Base-by-base conservation (phyloP, 2,797 vertebrate genomes). In the Rhynchonycteris naso region DNA sequence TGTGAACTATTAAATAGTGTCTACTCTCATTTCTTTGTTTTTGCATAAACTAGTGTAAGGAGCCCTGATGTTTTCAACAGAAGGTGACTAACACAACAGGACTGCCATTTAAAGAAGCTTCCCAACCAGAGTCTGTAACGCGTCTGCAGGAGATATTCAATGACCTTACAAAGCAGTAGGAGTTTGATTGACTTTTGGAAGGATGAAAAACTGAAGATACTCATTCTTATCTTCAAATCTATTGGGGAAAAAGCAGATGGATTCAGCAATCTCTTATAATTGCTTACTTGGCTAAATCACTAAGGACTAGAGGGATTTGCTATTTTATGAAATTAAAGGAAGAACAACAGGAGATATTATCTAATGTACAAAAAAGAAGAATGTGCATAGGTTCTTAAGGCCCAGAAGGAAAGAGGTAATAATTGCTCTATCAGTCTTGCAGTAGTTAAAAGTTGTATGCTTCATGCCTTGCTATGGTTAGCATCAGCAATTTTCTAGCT, bases 301-400 rank as follows among this genome's bases (percentile, higher is more conserved):
- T 76, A 68, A 96, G 82, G 76, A 84, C 88, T 89, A 81, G 30
- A 66, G 69, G 95, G 85, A 96, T 96, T 96, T 96, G 54, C 83
- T 93, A 89, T 95, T 94, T 97, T 95, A 95, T 94, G 79, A 92
- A 96, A 96, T 95, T 96, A 92, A 94, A 97, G 91, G 78, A 96
- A 96, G 80, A 81, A 97, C 59, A 96, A 89, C 38, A 93, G 50
- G 50, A 82, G 79, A 78, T 94, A 30, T 93, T 95, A 92, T 76
- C 90, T 96, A 95, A 96, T 69, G 82, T 87, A 54, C 87, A 24
- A 50, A 94, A 96, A 96, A 90, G 84, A 84, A 95, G 84, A 95
- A 95, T 72, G 87, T n/a, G 54, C 22, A 28, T 24, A 93, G 79
- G 16, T 83, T 94, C 54, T 54, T 26, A 79, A 85, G 56, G 63